Percentiles rank a stretch among this genome's conserved stretches.
Conservation (phyloP, 2,888 invertebrate species). For the Noctua janthe region DNA sequence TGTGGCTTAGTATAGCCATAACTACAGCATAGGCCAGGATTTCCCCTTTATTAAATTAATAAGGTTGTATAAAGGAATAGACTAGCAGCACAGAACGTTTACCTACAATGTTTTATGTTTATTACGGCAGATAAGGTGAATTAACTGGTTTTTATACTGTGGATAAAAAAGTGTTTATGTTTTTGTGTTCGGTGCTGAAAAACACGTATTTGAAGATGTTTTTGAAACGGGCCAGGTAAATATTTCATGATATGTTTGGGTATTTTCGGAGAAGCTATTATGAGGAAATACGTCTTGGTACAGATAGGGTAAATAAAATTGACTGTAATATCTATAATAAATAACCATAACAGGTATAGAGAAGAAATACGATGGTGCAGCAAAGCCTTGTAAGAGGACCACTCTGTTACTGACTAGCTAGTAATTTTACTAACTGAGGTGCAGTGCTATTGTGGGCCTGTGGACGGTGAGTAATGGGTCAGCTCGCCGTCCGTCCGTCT, state of each 20-base stretch:
- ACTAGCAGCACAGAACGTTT: slow-evolving; percentile 35
- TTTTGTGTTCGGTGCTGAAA: background rate
- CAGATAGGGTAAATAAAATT: background rate
- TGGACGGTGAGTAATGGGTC: too few relatives aligned
- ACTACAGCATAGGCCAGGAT: slow-evolving; percentile 58
- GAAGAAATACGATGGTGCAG: background rate
- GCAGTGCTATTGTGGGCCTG: too few relatives aligned
- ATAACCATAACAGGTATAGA: background rate
- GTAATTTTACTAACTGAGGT: background rate
- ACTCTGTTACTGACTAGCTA: background rate
- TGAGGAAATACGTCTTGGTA: background rate
- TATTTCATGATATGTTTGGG: background rate
- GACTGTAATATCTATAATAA: background rate
- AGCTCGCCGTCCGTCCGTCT: too few relatives aligned
- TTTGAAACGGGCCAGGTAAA: background rate
- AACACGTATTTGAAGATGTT: background rate
- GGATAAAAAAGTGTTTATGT: slow-evolving; percentile 25
- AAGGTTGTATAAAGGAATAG: slow-evolving; percentile 45
- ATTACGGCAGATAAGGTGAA: slow-evolving; percentile 48
- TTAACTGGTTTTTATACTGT: slow-evolving; percentile 37
- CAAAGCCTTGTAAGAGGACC: background rate
- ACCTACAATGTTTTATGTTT: slow-evolving; percentile 56
- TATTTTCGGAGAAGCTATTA: background rate
- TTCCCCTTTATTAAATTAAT: slow-evolving; percentile 64
- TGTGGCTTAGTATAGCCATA: slow-evolving; percentile 68